These are phyloP conservation scores for Vanessa tameamea DNA, from an alignment of 1,140 invertebrate species.

Conservation along the genomic window DNA sequence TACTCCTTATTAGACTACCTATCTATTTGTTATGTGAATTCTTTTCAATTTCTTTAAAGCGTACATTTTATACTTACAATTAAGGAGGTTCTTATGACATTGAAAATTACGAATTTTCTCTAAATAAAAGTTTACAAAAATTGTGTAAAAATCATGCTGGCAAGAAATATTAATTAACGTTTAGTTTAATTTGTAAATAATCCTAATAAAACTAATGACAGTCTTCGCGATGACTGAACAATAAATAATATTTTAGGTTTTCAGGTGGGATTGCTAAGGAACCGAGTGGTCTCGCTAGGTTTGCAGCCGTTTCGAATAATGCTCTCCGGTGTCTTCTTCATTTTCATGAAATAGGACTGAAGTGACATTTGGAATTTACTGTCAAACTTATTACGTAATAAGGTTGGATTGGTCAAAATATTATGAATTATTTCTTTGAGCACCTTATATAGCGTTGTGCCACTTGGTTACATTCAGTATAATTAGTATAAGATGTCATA, in stretches of 20 bases:
- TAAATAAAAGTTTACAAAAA: slow-evolving; percentile 38
- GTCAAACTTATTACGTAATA: slow-evolving; percentile 30
- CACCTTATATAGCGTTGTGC: slow-evolving; percentile 40
- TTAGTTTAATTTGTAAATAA: slow-evolving; percentile 45
- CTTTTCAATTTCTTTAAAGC: slow-evolving; percentile 80
- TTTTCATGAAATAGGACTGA: slow-evolving; percentile 7
- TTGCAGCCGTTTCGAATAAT: neutral
- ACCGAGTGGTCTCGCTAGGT: slow-evolving; percentile 49
- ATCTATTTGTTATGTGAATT: slow-evolving; percentile 75
- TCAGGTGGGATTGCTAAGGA: slow-evolving; percentile 73
- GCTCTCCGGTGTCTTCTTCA: slow-evolving; percentile 2
- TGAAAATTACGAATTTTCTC: slow-evolving; percentile 45
- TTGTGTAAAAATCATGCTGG: slow-evolving; percentile 37
- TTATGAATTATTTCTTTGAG: slow-evolving; percentile 34
- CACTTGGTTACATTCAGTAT: slow-evolving; percentile 40
- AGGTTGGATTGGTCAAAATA: slow-evolving; percentile 38
- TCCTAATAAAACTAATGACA: slow-evolving; percentile 66
- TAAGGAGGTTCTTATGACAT: slow-evolving; percentile 73
- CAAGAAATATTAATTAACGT: slow-evolving; percentile 31
- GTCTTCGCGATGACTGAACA: slow-evolving; percentile 74
- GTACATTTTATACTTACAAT: slow-evolving; percentile 79
- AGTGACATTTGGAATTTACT: slow-evolving; percentile 17
- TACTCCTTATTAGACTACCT: slow-evolving; percentile 75
- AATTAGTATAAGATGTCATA: slow-evolving; percentile 35
- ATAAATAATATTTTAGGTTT: slow-evolving; percentile 59